Conservation (phyloP, 1,140 invertebrate genomes). For the Calliopsis andreniformis region DNA sequence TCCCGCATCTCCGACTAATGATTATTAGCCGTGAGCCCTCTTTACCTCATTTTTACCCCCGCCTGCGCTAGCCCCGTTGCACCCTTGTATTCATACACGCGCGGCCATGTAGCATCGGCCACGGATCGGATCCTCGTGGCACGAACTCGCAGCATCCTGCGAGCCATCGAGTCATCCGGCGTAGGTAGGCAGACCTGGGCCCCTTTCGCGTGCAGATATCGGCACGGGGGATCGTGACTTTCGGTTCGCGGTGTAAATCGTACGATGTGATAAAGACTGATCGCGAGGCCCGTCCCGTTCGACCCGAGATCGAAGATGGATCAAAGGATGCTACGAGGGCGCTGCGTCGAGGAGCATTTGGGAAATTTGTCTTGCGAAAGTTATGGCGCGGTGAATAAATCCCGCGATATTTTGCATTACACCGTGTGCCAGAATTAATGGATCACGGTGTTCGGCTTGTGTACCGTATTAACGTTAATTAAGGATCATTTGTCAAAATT, state of each 20-base stretch:
- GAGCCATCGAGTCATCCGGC: constrained; percentile 60
- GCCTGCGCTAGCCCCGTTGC: constrained; percentile 1
- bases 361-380: background rate
- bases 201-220: constrained; percentile 54
- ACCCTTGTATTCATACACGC: constrained; percentile 43
- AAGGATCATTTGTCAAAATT: constrained; percentile 64
- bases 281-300: constrained; percentile 47
- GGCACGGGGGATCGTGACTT: constrained; percentile 59
- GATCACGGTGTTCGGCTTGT: constrained; percentile 1
- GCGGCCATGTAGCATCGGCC: constrained; percentile 26
- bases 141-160: constrained; percentile 40
- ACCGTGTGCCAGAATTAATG: too few relatives aligned
- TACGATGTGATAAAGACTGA: constrained; percentile 60
- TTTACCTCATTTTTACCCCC: constrained; percentile 69
- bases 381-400: constrained; percentile 1
- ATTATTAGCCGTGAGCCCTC: constrained; percentile 73
- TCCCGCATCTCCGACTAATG: constrained; percentile 75
- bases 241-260: constrained; percentile 63
- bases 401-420: background rate
- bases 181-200: constrained; percentile 41
- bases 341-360: too few relatives aligned
- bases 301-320: background rate
- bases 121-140: constrained; percentile 58
- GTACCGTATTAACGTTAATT: constrained; percentile 56
- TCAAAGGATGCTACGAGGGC: background rate